phyloP scores from a whole-genome alignment of 2,888 invertebrate species.

The Anthoptus insignis region DNA sequence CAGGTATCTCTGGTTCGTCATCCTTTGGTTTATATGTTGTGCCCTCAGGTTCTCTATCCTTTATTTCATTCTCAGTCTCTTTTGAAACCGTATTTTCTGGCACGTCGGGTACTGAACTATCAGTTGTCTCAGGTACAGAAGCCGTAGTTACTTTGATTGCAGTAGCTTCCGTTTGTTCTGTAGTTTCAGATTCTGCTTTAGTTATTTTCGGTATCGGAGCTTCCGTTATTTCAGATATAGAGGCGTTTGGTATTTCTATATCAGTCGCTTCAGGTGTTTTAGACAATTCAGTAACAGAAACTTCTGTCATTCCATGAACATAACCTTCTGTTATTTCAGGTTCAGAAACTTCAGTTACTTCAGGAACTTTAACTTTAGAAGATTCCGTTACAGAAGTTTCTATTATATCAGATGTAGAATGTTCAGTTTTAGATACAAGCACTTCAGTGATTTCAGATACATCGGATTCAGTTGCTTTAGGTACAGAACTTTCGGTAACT shows the following conservation, averaged over 20 bases:
- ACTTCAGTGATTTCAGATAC: background rate
- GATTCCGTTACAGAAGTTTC: slow-evolving; percentile 12
- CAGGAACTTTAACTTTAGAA: background rate
- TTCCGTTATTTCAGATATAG: background rate
- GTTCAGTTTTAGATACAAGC: background rate
- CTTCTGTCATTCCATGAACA: background rate
- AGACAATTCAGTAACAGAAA: background rate
- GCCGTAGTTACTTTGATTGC: background rate
- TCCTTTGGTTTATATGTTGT: slow-evolving; percentile 15
- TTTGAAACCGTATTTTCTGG: background rate
- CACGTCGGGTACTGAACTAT: slow-evolving; percentile 8
- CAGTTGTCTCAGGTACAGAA: slow-evolving; percentile 1
- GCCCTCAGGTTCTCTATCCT: background rate
- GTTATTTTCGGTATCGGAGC: no score
- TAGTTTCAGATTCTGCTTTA: background rate
- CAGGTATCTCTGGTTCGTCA: slow-evolving; percentile 17
- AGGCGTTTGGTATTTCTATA: background rate
- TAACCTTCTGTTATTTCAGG: background rate
- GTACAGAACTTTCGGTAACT: slow-evolving; percentile 10
- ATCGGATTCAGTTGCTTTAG: background rate
- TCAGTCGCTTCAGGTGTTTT: background rate
- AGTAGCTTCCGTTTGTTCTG: slow-evolving; percentile 12
- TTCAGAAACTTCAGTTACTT: slow-evolving; percentile 4
- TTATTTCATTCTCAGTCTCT: background rate
- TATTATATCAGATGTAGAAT: background rate